Conservation (phyloP, 2,797 vertebrate species). For the Phalanger gymnotis region DNA sequence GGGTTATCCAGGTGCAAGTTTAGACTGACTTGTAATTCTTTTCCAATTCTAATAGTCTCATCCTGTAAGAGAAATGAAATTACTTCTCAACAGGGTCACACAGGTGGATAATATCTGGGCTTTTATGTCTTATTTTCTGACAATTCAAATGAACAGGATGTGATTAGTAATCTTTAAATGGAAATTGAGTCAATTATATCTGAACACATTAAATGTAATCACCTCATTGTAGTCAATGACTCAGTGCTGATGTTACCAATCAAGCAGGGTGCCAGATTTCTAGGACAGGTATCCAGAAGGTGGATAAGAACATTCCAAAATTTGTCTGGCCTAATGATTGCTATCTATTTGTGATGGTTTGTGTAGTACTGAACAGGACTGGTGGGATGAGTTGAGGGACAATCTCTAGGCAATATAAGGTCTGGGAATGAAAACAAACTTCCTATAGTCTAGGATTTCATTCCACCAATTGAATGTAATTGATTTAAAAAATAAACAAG, state of each 20-base stretch:
- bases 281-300: not conserved
- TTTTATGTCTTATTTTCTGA: not conserved
- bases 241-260: not conserved
- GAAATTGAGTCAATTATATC: not conserved
- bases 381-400: not conserved
- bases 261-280: not conserved
- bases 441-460: not conserved
- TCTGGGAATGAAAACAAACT: not conserved
- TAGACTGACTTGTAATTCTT: not conserved
- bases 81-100: not conserved
- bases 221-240: not conserved
- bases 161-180: not conserved
- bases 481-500: not conserved
- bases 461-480: not conserved
- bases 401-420: not conserved
- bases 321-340: not conserved
- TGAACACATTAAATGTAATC: not conserved
- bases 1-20: not conserved
- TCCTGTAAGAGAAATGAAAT: not conserved
- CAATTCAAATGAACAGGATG: not conserved
- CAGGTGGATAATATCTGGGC: not conserved
- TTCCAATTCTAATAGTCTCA: not conserved
- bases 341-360: not conserved
- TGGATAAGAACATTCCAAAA: not conserved
- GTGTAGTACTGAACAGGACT: not conserved